A percentile compares a stretch with the other conserved stretches of the same genome.
Evolutionary conservation across 2,888 invertebrate species (phyloP).

Genomic region (Mycalesis mineus): DNA sequence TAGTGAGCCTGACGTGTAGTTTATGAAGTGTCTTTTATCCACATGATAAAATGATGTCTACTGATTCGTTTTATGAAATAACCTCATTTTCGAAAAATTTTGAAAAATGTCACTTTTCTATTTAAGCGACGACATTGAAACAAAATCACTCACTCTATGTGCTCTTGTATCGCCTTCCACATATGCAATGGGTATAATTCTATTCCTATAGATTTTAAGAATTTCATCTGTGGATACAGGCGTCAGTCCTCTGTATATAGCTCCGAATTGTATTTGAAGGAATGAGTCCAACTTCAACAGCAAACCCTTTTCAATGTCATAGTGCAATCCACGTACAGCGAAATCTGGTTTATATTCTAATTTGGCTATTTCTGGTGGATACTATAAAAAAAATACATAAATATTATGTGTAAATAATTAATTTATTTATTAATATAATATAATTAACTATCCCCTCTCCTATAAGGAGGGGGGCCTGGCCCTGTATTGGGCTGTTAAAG

Average conservation of each 20-base stretch:
- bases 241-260: conserved; percentile 92
- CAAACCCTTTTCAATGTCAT: conserved; percentile 96
- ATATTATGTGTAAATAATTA: background rate
- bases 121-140: too few relatives aligned
- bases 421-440: too few relatives aligned
- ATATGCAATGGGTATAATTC: conserved; percentile 91
- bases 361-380: conserved; percentile 88
- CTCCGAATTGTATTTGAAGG: conserved; percentile 96
- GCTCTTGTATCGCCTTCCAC: conserved; percentile 88
- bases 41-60: too few relatives aligned
- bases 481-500: too few relatives aligned
- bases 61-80: too few relatives aligned
- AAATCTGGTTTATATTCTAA: conserved; percentile 94
- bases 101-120: too few relatives aligned
- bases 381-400: conserved; percentile 76
- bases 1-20: too few relatives aligned
- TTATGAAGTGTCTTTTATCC: too few relatives aligned
- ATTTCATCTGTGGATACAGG: conserved; percentile 91
- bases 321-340: conserved; percentile 98
- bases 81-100: too few relatives aligned
- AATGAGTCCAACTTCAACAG: conserved; percentile 97
- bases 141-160: conserved; percentile 79
- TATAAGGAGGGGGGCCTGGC: too few relatives aligned
- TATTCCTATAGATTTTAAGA: conserved; percentile 88
- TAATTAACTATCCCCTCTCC: too few relatives aligned